Evolutionary conservation across 1,140 invertebrate species (phyloP).

Genomic region (Heterodera schachtii): DNA sequence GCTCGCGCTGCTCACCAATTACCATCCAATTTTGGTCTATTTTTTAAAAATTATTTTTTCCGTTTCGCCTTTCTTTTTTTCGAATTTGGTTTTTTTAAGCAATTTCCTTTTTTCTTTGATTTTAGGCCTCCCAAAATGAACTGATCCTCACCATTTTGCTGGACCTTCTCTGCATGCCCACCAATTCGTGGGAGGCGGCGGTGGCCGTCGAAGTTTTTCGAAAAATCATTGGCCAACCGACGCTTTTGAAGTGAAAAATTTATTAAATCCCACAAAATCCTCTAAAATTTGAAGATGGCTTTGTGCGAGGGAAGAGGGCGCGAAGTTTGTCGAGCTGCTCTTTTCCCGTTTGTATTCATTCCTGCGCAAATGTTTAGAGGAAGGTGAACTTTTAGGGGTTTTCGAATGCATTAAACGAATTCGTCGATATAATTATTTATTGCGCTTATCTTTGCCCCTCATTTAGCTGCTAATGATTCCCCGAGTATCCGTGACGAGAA

Average conservation of each 20-base stretch:
- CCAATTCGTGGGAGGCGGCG: conserved; percentile 90
- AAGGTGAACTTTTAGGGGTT: conserved; percentile 40
- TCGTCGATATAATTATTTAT: background rate
- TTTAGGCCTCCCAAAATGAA: conserved; percentile 91
- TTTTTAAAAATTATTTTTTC: background rate
- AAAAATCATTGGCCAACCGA: conserved; percentile 85
- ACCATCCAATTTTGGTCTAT: conserved; percentile 84
- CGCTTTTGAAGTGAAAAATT: conserved; percentile 77
- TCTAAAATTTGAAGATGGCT: conserved; percentile 65
- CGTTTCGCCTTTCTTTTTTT: background rate
- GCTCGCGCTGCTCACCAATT: conserved; percentile 87
- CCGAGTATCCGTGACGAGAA: conserved; percentile 12
- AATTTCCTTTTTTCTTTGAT: conserved; percentile 31
- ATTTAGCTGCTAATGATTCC: background rate
- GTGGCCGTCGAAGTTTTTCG: conserved; percentile 91
- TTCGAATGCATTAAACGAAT: conserved; percentile 3
- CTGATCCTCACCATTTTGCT: conserved; percentile 95
- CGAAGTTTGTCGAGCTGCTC: conserved; percentile 72
- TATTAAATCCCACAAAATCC: conserved; percentile 74
- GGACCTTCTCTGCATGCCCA: conserved; percentile 93
- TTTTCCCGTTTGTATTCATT: conserved; percentile 69
- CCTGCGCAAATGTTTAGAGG: conserved; percentile 43
- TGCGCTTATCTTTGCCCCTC: no score
- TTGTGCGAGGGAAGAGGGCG: conserved; percentile 61
- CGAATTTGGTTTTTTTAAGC: conserved; percentile 23